Base-by-base conservation (phyloP, 2,797 vertebrate genomes). In the Paguma larvata region DNA sequence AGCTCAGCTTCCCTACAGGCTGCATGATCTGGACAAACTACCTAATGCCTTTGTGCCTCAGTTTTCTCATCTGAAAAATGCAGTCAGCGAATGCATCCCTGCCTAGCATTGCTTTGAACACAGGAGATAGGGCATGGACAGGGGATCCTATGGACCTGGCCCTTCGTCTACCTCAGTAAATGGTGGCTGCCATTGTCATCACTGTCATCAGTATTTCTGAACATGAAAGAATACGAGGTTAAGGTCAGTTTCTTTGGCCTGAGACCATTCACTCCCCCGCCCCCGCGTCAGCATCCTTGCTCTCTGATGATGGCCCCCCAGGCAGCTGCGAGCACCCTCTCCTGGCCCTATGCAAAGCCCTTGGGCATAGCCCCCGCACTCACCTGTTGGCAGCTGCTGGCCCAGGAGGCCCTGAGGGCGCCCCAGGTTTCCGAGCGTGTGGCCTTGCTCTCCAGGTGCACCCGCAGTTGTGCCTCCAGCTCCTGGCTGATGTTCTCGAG, bases 401-500 rank as follows among this genome's bases (percentile, higher is more conserved):
- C 99, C 99, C 99, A 99, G 95, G 99, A 99, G 91, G 98, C 98
- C 77, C 99, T 98, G 19, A 99, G 99, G 0, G 98, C 97, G 0
- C 98, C 98, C 99, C 99, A 99, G 94, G 96, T 98, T 63, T 99
- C 98, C 0, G 99, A 99, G 2, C 98, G 99, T 63, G 98, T 98
- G 0, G 99, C 99, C 91, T 99, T 99, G 97, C 99, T 99, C 98
- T 99, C 99, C 98, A 99, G 98, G 80, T 99, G 99, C 59, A 98
- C 98, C 3, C 99, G 98, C 95, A 99, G 99, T 94, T 99, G 99
- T 23, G 99, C 98, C 96, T 99, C 99, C 98, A 99, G 98, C 98
- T 99, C 99, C 75, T 99, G 99, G 98, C 99, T 99, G 89, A 99
- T 98, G 89, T 99, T 98, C 95, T 99, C 99, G 15, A 99, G 99